phyloP scores from a whole-genome alignment of 1,140 invertebrate genomes.

The Stenopsyche tienmushanensis region DNA sequence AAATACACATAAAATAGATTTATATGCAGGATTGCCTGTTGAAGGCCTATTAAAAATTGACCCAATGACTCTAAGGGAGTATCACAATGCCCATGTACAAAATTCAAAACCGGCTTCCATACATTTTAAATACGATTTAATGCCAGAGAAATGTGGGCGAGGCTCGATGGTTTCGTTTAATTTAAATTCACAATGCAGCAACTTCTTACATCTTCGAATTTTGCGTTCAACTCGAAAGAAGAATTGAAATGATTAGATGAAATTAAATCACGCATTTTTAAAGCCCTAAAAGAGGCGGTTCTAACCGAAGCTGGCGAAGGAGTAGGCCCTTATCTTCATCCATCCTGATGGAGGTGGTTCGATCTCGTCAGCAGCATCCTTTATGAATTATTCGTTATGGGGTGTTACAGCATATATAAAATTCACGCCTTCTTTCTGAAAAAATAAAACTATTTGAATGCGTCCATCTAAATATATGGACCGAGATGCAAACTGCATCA shows the following conservation, averaged over 20 bases:
- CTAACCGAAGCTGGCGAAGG: neutral
- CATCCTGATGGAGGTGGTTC: neutral
- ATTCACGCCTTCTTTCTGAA: neutral
- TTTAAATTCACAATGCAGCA: no score
- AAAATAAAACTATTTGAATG: no score
- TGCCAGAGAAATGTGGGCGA: neutral
- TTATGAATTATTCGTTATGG: neutral
- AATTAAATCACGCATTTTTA: neutral
- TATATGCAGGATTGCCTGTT: slow-evolving; percentile 16
- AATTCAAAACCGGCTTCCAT: slow-evolving; percentile 7
- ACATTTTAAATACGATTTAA: neutral
- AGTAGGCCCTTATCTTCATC: neutral
- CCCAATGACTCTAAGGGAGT: slow-evolving; percentile 14
- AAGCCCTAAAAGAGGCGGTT: neutral
- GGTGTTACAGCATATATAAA: neutral
- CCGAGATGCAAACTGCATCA: no score
- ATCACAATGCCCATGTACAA: neutral
- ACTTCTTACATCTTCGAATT: slow-evolving; percentile 6
- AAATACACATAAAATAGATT: no score
- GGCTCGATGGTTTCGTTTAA: neutral
- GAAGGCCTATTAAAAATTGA: slow-evolving; percentile 17
- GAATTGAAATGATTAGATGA: no score
- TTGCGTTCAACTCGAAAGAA: neutral
- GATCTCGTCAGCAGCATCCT: neutral
- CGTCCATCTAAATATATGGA: no score